These are phyloP conservation scores for Pyrrhosoma nymphula DNA, from an alignment of 2,888 invertebrate genomes.

Conservation along the genomic window DNA sequence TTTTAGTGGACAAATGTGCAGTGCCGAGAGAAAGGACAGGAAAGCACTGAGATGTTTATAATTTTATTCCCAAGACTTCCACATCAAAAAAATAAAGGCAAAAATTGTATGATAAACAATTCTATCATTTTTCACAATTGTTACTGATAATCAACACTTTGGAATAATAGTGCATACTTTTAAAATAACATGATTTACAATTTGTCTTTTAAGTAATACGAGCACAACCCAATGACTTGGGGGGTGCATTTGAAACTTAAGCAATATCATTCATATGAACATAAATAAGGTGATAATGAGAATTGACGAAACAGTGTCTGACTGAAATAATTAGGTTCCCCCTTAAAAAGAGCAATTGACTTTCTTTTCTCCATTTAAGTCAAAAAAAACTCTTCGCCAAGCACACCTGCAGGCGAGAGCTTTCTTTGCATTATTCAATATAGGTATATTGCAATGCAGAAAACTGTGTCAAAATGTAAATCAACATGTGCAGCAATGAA, in stretches of 20 bases:
- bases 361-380: background rate
- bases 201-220: conserved; percentile 66
- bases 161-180: conserved; percentile 66
- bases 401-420: background rate
- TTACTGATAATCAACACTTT: conserved; percentile 66
- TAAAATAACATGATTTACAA: conserved; percentile 66
- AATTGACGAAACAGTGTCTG: conserved; percentile 53
- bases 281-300: conserved; percentile 41
- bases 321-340: conserved; percentile 22
- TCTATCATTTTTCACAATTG: conserved; percentile 67
- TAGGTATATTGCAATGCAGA: conserved; percentile 46
- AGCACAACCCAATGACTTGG: conserved; percentile 43
- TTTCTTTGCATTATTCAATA: conserved; percentile 23
- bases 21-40: conserved; percentile 53
- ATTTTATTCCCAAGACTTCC: conserved; percentile 67
- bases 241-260: conserved; percentile 57
- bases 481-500: conserved; percentile 49
- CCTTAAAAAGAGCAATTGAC: background rate
- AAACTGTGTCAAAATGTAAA: conserved; percentile 60
- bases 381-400: conserved; percentile 34
- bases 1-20: conserved; percentile 49
- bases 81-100: conserved; percentile 67
- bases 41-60: conserved; percentile 65
- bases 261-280: conserved; percentile 55
- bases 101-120: conserved; percentile 66